Evolutionary conservation across 64 coral and sea anemone species (phyloP), one percentile per base, ranked within the genome.

Genomic region (Anthopleura sola): DNA sequence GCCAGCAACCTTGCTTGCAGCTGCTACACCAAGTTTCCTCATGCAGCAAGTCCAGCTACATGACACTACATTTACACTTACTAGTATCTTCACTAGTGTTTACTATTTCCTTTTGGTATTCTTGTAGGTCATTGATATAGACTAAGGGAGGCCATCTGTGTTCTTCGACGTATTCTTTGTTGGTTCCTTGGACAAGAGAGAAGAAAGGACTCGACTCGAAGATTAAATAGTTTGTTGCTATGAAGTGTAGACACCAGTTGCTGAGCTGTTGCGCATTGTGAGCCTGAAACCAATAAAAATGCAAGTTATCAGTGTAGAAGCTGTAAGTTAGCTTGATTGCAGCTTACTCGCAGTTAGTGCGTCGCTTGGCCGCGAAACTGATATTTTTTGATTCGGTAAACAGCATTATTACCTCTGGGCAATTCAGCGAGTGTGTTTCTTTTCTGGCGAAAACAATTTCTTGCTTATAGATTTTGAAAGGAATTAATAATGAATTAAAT

Each of bases 111-210:
- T 53, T 74, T 60, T 97, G 85, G 64, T 84, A 93, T 68, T 89
- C 87, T 90, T 97, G 87, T 44, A 87, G 32, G 66, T 92, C 94
- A 55, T 93, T 75, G 46, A 87, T 60, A 50, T 97, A 97, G 36
- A 87, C 87, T 36, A 93, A 81, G 13, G 94, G 94, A 36, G 94
- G 94, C 94, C 94, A 97, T 51, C 88, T 75, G 66, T 97, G 87
- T 83, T 93, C 66, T 32, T 57, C 53, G 4, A 97, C 87, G 32
- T 92, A 85, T 34, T 86, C 80, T 31, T 51, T 90, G 84, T 97
- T 93, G 11, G 86, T 87, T 86, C 94, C 90, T 68, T 97, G 90
- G 34, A 97, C 47, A 38, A 89, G 87, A 17, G 77, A 40, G 76
- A 97, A 90, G n/a, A 90, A 90, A 28, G 84, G 90, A 77, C 50